Conservation (phyloP, 2,113 vertebrate genomes). For the Diphyllodes magnificus region DNA sequence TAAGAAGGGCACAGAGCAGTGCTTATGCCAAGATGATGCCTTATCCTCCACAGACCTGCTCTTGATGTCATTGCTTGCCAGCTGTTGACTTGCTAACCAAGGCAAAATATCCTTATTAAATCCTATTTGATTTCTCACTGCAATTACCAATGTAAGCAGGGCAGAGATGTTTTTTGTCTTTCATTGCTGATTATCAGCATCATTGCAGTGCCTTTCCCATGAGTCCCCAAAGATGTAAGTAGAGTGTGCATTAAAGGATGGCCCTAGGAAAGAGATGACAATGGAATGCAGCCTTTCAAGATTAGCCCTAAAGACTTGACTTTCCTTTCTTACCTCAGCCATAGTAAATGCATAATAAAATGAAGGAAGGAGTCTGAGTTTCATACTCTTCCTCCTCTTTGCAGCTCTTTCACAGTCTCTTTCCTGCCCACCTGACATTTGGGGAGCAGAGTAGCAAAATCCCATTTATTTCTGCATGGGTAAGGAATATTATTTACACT, state of each 20-base stretch:
- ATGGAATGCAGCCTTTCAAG: not conserved
- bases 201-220: not conserved
- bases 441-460: not conserved
- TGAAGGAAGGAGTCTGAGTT: not conserved
- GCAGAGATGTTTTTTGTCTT: not conserved
- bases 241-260: not conserved
- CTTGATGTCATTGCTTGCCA: not conserved
- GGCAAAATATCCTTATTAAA: not conserved
- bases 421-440: not conserved
- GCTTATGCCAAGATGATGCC: not conserved
- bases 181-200: not conserved
- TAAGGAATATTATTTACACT: constrained; percentile 26
- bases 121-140: not conserved
- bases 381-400: not conserved
- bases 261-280: not conserved
- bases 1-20: not conserved
- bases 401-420: not conserved
- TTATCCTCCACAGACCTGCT: not conserved
- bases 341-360: not conserved
- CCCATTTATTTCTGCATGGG: not conserved
- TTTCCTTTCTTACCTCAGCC: not conserved
- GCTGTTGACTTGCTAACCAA: not conserved
- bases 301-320: not conserved
- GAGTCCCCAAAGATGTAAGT: not conserved
- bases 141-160: not conserved